Base-by-base conservation (phyloP, 2,888 invertebrate genomes). In the Dorcus parallelipipedus region DNA sequence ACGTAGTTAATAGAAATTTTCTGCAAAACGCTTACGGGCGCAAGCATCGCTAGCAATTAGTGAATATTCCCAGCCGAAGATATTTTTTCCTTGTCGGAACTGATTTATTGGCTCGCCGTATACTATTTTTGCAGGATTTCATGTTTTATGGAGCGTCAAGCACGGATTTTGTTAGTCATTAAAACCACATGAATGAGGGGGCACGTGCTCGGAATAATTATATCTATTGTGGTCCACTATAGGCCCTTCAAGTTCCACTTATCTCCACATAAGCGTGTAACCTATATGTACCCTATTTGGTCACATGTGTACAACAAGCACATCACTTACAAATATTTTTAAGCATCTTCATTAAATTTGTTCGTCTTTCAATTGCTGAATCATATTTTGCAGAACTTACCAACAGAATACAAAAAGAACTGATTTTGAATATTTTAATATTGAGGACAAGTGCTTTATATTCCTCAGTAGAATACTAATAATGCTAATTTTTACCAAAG, bases 131-230 rank as follows among this genome's bases (percentile, higher is more conserved):
- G 38, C 14, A 20, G 20, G 20, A 23, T 38, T 51, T 51, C 52
- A 38, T 9, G n/a, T 45, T 40, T 51, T 47, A 52, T 6, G 26
- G 26, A 10, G 69, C 68, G 69, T 71, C 70, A 68, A 72, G 70
- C 67, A 69, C 70, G 70, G 67, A 71, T 72, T 73, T 72, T 70
- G 71, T 71, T 64, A 64, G 65, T 67, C 63, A 66, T 67, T 67
- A 67, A 67, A 67, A 67, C 67, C 67, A 43, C 65, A 67, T 64
- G 62, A 67, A 61, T 64, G 59, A 61, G 59, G 53, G 40, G 54
- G 63, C 67, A 66, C 67, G 67, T 66, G 65, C 59, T 60, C 49
- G 58, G 56, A 58, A 63, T 66, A 67, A 67, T 64, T 64, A 66
- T 65, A 64, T 59, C 64, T 52, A 49, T 54, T 26, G 38, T 40